Evolutionary conservation across 2,888 invertebrate genomes (phyloP), one percentile per base, ranked within the genome.

Genomic region (Dinocampus coccinellae): DNA sequence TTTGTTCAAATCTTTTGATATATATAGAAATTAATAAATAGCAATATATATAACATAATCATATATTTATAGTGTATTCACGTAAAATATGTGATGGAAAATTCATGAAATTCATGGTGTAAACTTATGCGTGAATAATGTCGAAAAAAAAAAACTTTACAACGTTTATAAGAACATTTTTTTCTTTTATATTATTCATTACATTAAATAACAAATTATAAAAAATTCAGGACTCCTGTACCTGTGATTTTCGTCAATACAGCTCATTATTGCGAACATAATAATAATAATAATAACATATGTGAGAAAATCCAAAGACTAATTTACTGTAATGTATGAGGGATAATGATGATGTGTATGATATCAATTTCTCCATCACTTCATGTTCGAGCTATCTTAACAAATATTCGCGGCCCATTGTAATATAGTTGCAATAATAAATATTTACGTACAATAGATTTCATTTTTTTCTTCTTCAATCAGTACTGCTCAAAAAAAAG

Each of bases 191-290:
- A 85, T 85, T 84, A 86, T 84, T 81, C 79, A 79, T 84, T 84
- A 84, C 81, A 86, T 85, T 85, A 84, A 84, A 87, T 87, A 87
- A 87, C 86, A 86, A 87, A 87, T 85, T 83, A 87, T 86, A 84
- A 86, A 87, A 83, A 82, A 83, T 80, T 78, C 78, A 81, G 77
- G 83, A 79, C 73, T 77, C 78, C 72, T 80, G 77, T 74, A 79
- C 72, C 78, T 39, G 34, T 57, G 69, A 72, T 77, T 78, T 80
- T 74, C 73, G 74, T 72, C 36, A 26, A 52, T 11, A 29, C 29
- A 26, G 67, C 53, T 60, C 62, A 29, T 58, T 42, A 58, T 47
- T 36, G 16, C 36, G 13, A 61, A 47, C 24, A 34, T 20, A 61
- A 26, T 42, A 29, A 24, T 24, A 62, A 2, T 42, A 22, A 10